Evolutionary conservation across 2,113 vertebrate species (phyloP).

Genomic region (Malurus alboscapulatus): DNA sequence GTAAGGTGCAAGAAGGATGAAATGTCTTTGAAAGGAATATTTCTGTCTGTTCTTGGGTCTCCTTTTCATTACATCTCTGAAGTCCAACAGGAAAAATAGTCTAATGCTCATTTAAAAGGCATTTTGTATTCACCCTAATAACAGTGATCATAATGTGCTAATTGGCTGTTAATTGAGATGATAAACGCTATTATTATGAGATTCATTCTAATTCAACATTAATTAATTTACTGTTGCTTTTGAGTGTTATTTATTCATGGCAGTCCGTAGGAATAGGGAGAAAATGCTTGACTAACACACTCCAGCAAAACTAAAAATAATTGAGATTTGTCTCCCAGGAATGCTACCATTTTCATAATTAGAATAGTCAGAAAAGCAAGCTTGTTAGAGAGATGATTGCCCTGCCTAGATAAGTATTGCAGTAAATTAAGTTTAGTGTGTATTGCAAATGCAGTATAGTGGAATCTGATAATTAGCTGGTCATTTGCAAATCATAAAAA

Average conservation of each 20-base stretch:
- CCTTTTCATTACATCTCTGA: not conserved
- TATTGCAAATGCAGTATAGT: slow-evolving; percentile 10
- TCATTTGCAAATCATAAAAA: slow-evolving; percentile 57
- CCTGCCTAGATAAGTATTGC: not conserved
- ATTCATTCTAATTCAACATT: slow-evolving; percentile 65
- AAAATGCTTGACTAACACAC: slow-evolving; percentile 43
- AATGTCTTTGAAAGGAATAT: not conserved
- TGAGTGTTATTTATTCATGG: slow-evolving; percentile 62
- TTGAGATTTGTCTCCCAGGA: slow-evolving; percentile 58
- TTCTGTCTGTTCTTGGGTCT: not conserved
- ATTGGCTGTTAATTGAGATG: slow-evolving; percentile 68
- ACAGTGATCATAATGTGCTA: slow-evolving; percentile 47
- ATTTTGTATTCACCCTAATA: slow-evolving; percentile 56
- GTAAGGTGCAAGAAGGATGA: not conserved
- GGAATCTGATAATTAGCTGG: not conserved
- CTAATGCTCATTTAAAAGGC: slow-evolving; percentile 1
- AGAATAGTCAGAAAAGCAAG: slow-evolving; percentile 38
- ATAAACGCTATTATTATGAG: slow-evolving; percentile 68
- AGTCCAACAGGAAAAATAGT: not conserved
- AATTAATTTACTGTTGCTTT: slow-evolving; percentile 73
- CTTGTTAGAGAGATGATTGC: slow-evolving; percentile 40
- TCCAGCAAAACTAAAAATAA: slow-evolving; percentile 66
- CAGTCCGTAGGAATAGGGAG: slow-evolving; percentile 51
- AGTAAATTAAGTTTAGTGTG: slow-evolving; percentile 58
- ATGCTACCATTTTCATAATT: slow-evolving; percentile 45